Evolutionary conservation across 2,797 vertebrate genomes (phyloP).

Genomic region (Pseudochirops corinnae): DNA sequence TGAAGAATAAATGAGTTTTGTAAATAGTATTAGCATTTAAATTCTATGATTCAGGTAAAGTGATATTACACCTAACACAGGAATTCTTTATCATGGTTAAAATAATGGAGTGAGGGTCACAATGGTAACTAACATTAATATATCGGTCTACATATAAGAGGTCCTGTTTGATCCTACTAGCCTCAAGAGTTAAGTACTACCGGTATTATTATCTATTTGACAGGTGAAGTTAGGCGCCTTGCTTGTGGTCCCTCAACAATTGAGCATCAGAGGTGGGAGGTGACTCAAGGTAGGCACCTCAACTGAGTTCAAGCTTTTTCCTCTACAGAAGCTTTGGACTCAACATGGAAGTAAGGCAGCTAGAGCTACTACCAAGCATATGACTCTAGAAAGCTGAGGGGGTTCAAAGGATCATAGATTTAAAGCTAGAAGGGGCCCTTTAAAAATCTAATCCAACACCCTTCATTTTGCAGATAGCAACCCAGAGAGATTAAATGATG

Average conservation of each 20-base stretch:
- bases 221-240: background rate
- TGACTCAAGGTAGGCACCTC: background rate
- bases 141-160: background rate
- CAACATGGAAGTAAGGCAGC: background rate
- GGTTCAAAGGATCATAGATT: background rate
- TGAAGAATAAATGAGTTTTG: background rate
- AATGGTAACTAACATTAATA: background rate
- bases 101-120: background rate
- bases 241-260: background rate
- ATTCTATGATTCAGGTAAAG: background rate
- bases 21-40: background rate
- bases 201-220: background rate
- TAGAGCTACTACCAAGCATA: background rate
- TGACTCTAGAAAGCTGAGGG: background rate
- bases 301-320: background rate
- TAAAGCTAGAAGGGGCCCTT: background rate
- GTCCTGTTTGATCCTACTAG: background rate
- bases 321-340: background rate
- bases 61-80: accelerated
- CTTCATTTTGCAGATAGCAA: background rate
- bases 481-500: background rate
- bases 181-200: background rate
- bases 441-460: background rate
- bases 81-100: background rate
- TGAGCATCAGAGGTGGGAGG: background rate